A percentile compares a stretch with the other conserved stretches of the same genome.
Conservation (phyloP, 2,888 invertebrate genomes). For the Formica aserva region DNA sequence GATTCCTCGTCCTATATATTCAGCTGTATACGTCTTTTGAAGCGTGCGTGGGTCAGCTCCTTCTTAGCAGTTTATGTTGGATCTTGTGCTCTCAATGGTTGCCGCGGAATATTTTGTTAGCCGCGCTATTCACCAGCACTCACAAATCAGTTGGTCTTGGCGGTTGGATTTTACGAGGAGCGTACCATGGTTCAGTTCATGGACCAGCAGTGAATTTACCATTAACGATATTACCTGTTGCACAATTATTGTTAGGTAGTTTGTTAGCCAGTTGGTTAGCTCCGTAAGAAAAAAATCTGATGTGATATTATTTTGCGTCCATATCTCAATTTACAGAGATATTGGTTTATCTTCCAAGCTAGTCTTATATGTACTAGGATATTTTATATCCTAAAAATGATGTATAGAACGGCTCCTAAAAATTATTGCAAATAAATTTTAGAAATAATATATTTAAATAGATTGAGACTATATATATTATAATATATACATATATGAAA, state of each 20-base stretch:
- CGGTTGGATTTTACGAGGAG: slow-evolving; percentile 83
- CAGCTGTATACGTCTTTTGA: slow-evolving; percentile 59
- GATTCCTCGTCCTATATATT: background rate
- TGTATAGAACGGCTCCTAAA: background rate
- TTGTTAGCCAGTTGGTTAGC: slow-evolving; percentile 82
- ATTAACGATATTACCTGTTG: slow-evolving; percentile 82
- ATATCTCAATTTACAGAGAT: background rate
- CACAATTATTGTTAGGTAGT: slow-evolving; percentile 83
- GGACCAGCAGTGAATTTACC: slow-evolving; percentile 83
- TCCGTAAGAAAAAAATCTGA: slow-evolving; percentile 69
- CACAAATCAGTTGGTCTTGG: slow-evolving; percentile 84
- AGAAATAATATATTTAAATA: background rate
- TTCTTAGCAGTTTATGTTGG: slow-evolving; percentile 83
- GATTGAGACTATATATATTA: background rate
- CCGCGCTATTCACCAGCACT: slow-evolving; percentile 83
- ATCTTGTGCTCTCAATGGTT: slow-evolving; percentile 82
- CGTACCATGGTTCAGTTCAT: slow-evolving; percentile 82
- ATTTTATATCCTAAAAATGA: background rate
- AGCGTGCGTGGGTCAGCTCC: slow-evolving; percentile 82
- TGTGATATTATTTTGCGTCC: background rate
- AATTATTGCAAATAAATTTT: slow-evolving; percentile 12
- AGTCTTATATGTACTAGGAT: background rate
- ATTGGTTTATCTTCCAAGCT: background rate
- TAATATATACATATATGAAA: background rate
- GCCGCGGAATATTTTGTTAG: slow-evolving; percentile 79